Base-by-base conservation (phyloP, 2,888 invertebrate genomes). In the Apamea epomidion region DNA sequence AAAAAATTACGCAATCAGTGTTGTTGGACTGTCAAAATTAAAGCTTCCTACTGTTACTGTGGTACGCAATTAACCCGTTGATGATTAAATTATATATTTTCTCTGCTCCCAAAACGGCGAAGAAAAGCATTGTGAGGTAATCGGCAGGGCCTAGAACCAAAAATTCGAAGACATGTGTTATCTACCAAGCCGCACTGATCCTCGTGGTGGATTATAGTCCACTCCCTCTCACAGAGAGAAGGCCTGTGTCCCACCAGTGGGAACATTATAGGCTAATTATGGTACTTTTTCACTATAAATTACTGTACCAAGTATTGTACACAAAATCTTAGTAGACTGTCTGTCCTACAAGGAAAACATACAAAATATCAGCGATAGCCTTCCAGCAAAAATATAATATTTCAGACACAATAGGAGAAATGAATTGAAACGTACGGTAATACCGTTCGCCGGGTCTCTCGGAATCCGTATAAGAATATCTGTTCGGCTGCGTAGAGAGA, bases 401-500 rank as follows among this genome's bases (percentile, higher is more conserved):
- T 65, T 58, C 48, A 65, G 58, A 67, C 74, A 87, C 84, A 87
- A 84, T 87, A 48, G 68, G 21, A 54, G 77, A 68, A 83, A 84
- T 87, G 78, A 78, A 78, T 87, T 87, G 71, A 83, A 83, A 64
- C 67, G 74, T 74, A 78, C 60, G 67, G 42, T 67, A 65, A 74
- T 82, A 70, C 67, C 83, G 45, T 64, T 74, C 74, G 37, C 32
- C 64, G 65, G 68, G 18, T 83, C 21, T 71, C 60, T 54, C 14
- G 60, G 83, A 86, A 84, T 77, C 84, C 74, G 42, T 84, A 77
- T 32, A 73, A 67, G 70, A 76, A 86, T 73, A 70, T 86, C 42
- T 37, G 6, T 37, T 65, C 32, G 42, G 42, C 62, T 54, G 58
- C 69, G 71, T 60, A 32, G 8, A 37, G 5, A 60, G 42, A 37